Base-by-base conservation (phyloP, 2,888 invertebrate genomes). In the Macrosiphum euphorbiae region DNA sequence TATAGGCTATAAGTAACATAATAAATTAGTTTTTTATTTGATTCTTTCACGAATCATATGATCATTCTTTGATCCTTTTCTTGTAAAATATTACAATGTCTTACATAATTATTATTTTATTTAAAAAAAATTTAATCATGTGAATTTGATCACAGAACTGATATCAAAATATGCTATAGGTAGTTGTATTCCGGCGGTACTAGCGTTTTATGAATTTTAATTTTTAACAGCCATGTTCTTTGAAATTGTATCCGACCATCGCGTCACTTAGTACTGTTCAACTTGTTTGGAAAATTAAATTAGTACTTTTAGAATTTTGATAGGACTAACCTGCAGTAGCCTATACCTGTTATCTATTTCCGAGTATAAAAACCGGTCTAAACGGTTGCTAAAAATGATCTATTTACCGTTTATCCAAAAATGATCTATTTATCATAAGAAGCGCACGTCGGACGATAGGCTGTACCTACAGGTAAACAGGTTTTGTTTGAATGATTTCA, bases 361-460 rank as follows among this genome's bases (percentile, higher is more conserved):
- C 28, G 35, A 20, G 20, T 61, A 47, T 47, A 50, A 61, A 86
- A 92, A 92, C 91, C 86, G 86, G 91, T 92, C 86, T 50, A 87
- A 92, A 92, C 26, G 61, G 61, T 92, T 61, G 91, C 91, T 86
- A 86, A 92, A 88, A 91, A 91, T 41, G n/a, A 92, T 92, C 44
- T 92, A 86, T 92, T 86, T 87, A 87, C 86, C 35, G 91, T 92
- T 92, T 87, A 84, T 92, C 91, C 58, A 47, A 92, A 78, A 92
- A 58, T 87, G 91, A 86, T 92, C 91, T 92, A 92, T 92, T 87
- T 86, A 92, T 92, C 58, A 26, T 20, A 13, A 86, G 47, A 86
- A 47, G 58, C 84, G 52, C 55, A 41, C 50, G 91, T 91, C 55
- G 28, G 44, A 44, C 58, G 20, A n/a, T 28, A 91, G 44, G 44